Conservation (phyloP, 2,888 invertebrate species). For the Tridacna gigas region DNA sequence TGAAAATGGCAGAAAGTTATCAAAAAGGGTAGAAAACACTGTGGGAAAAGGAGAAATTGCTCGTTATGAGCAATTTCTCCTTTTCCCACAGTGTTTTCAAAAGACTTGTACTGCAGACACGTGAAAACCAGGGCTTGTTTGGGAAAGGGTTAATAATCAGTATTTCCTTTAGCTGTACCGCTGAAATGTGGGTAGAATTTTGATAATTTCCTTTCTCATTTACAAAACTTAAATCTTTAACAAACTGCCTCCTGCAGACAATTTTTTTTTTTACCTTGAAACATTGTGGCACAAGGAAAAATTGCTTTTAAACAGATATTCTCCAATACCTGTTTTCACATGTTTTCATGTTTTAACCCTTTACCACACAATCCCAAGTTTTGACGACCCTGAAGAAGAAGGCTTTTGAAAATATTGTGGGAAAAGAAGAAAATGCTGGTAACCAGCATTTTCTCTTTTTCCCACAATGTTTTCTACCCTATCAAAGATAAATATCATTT, state of each 20-base stretch:
- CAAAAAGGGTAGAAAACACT: not conserved
- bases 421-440: not conserved
- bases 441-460: no score
- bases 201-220: no score
- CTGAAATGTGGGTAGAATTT: no score
- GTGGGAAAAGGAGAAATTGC: slow-evolving; percentile 1
- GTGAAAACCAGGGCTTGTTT: not conserved
- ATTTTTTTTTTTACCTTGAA: no score
- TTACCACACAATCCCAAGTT: not conserved
- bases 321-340: no score
- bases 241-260: no score
- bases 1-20: not conserved
- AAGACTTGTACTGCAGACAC: not conserved
- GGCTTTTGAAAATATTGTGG: not conserved
- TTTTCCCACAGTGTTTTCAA: not conserved
- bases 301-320: no score
- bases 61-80: not conserved
- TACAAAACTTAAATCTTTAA: no score
- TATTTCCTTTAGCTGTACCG: no score
- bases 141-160: not conserved
- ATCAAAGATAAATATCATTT: not conserved
- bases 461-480: not conserved
- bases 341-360: no score
- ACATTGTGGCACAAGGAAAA: no score
- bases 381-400: not conserved